Conservation (phyloP, 1,140 invertebrate genomes). For the Brachionus asplanchnoidis region DNA sequence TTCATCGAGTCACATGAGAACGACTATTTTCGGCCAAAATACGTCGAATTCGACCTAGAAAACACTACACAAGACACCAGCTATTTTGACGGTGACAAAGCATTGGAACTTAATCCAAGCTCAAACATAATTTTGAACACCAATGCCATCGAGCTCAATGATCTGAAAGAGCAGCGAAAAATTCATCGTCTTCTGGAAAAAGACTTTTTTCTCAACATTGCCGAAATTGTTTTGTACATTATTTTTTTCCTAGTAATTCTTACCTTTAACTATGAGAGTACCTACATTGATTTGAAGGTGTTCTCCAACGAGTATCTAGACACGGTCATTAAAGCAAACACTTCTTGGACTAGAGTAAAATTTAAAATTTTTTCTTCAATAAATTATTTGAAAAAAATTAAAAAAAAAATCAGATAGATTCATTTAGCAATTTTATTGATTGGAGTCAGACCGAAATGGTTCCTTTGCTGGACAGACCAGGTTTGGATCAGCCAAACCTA, state of each 20-base stretch:
- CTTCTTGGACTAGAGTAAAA: background rate
- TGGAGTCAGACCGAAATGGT: background rate
- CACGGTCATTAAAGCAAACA: background rate
- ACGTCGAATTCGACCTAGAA: background rate
- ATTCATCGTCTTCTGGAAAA: background rate
- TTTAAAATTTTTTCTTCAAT: background rate
- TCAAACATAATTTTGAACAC: background rate
- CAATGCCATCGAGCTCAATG: background rate
- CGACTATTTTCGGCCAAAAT: constrained; percentile 4
- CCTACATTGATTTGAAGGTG: constrained; percentile 9
- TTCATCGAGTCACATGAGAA: background rate
- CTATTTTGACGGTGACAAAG: background rate
- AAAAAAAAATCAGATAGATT: background rate
- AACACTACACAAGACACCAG: background rate
- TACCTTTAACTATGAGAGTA: background rate
- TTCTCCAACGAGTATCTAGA: constrained; percentile 10
- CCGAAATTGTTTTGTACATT: constrained; percentile 3
- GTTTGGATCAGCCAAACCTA: background rate
- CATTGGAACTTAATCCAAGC: background rate
- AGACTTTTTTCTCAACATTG: background rate
- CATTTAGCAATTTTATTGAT: background rate
- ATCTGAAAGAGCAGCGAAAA: background rate
- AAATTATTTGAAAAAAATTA: too few relatives aligned
- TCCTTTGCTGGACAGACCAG: background rate
- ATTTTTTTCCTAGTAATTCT: background rate